Percentiles rank a stretch among this genome's conserved stretches.
These are phyloP conservation scores for Lota lota DNA, from an alignment of 2,113 vertebrate genomes.

Conservation along the genomic window DNA sequence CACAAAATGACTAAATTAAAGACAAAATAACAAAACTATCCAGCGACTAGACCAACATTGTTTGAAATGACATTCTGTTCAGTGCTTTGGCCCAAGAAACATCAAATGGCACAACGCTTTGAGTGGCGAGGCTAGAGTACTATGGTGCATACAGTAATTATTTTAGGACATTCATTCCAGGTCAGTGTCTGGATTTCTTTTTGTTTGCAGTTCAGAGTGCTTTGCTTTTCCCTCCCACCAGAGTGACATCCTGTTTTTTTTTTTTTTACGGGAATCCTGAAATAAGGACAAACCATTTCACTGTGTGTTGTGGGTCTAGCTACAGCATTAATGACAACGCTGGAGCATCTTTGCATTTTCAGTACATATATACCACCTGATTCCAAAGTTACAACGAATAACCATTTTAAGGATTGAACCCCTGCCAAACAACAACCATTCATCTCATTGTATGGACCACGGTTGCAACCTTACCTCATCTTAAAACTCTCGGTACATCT, in stretches of 20 bases:
- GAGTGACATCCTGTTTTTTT: too few relatives aligned
- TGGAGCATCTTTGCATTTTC: constrained; percentile 19
- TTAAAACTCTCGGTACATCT: constrained; percentile 17
- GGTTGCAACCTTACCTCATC: too few relatives aligned
- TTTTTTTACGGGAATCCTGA: too few relatives aligned
- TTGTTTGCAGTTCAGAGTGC: too few relatives aligned
- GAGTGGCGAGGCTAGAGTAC: constrained; percentile 24
- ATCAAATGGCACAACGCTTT: constrained; percentile 30
- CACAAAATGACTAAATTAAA: not conserved
- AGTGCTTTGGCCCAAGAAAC: constrained; percentile 33
- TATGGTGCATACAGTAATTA: constrained; percentile 23
- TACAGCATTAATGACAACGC: constrained; percentile 24
- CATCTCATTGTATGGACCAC: constrained; percentile 1
- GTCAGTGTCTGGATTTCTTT: too few relatives aligned
- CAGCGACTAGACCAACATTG: constrained; percentile 16
- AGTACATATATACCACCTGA: constrained; percentile 23
- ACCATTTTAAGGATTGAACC: constrained; percentile 32
- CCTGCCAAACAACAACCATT: constrained; percentile 33
- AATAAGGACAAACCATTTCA: too few relatives aligned
- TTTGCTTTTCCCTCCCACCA: too few relatives aligned
- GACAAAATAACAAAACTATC: not conserved
- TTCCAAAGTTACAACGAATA: constrained; percentile 44
- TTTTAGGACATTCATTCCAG: constrained; percentile 8
- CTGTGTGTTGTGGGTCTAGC: not conserved
- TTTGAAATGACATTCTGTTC: constrained; percentile 26